Evolutionary conservation across 1,140 invertebrate species (phyloP), one percentile per base, ranked within the genome.

Genomic region (Achatina immaculata): DNA sequence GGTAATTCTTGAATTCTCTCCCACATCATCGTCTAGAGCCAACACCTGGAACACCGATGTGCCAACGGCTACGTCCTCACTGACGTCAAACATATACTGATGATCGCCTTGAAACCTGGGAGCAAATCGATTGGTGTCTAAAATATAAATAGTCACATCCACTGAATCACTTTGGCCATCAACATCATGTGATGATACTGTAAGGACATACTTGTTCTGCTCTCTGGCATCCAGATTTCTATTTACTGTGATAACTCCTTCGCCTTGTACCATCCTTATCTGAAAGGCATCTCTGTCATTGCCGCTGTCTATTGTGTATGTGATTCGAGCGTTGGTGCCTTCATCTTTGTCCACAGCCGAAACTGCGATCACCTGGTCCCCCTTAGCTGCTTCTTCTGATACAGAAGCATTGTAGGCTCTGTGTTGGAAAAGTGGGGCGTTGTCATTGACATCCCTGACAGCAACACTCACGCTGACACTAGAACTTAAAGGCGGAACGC

Each of bases 371-470:
- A 99, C 96, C 0, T 95, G 95, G 0, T 96, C 97, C 0, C 97
- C 97, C 0, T 96, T 95, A 1, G 94, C 94, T 85, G 96, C 95
- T 87, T 97, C 96, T 91, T 99, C 98, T 0, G 96, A 95, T 4
- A 99, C 93, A 42, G 95, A 94, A 0, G 95, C 94, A 83, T 97
- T 95, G 88, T 99, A 99, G n/a, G 80, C 65, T 72, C 84, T 95
- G 0, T 95, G 95, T 71, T 96, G 94, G 88, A 99, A 99, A 19
- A 94, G 93, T 0, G 97, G 97, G 91, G 97, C 95, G 91, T 99
- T 99, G 89, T 99, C 97, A 90, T 99, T 99, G 0, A 98, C 94
- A 90, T 99, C 97, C 87, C 97, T 96, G 0, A 99, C 93, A 11
- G 94, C 95, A 0, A 99, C 94, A 0, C 95, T 94, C 0, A 99